Conservation (phyloP, 2,797 vertebrate species). For the Cirrhinus mrigala region DNA sequence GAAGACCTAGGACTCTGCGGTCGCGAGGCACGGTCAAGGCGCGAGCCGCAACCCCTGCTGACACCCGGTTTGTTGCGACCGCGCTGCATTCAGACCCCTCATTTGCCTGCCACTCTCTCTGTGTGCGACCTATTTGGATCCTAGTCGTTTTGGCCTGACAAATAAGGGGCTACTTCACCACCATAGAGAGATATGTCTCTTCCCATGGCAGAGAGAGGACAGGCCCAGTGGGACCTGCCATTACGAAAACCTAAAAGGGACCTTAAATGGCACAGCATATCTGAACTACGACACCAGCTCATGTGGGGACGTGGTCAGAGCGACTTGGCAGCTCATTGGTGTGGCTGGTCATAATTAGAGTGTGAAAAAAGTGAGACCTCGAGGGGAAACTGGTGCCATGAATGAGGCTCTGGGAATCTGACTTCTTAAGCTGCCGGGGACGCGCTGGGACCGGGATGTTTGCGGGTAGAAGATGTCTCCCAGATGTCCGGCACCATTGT, state of each 20-base stretch:
- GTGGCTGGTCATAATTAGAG: constrained; percentile 72
- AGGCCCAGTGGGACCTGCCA: constrained; percentile 61
- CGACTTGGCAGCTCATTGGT: constrained; percentile 61
- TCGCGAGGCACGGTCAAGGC: constrained; percentile 64
- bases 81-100: constrained; percentile 76
- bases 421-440: constrained; percentile 50
- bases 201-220: constrained; percentile 68
- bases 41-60: constrained; percentile 73
- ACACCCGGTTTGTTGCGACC: constrained; percentile 78
- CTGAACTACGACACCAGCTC: constrained; percentile 63
- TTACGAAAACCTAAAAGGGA: constrained; percentile 65
- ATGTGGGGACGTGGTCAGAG: constrained; percentile 65
- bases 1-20: constrained; percentile 71
- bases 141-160: constrained; percentile 49
- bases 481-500: constrained; percentile 61
- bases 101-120: constrained; percentile 74
- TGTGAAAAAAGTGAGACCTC: constrained; percentile 54
- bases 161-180: constrained; percentile 57
- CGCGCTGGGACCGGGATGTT: constrained; percentile 47
- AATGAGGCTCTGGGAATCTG: constrained; percentile 72
- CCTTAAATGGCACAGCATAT: constrained; percentile 64
- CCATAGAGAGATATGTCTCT: constrained; percentile 48
- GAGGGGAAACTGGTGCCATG: constrained; percentile 64
- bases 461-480: constrained; percentile 62
- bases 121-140: constrained; percentile 55